phyloP scores from a whole-genome alignment of 2,888 invertebrate species.

The Drosophila yooni region DNA sequence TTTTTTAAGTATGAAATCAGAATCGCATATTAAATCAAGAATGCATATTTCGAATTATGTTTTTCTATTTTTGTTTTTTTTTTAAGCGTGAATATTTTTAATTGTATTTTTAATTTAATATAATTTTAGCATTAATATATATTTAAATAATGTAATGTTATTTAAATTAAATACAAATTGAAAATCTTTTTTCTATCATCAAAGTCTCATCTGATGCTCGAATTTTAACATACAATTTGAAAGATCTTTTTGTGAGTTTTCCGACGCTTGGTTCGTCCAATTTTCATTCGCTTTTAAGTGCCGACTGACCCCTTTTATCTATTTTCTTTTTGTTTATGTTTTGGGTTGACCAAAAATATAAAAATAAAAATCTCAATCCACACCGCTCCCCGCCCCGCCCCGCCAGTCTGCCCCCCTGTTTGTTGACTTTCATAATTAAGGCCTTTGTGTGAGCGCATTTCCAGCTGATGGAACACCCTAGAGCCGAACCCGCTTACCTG shows the following conservation, averaged over 20 bases:
- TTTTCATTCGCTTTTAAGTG: constrained; percentile 33
- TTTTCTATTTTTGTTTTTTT: no score
- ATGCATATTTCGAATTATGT: no score
- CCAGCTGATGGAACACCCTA: constrained; percentile 69
- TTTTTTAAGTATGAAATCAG: no score
- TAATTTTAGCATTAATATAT: no score
- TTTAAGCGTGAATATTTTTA: no score
- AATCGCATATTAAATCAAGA: no score
- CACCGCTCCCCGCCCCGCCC: background rate
- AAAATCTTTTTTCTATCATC: no score
- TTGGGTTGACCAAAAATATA: constrained; percentile 24
- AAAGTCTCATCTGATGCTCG: no score
- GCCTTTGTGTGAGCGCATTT: constrained; percentile 74
- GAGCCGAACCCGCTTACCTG: constrained; percentile 28
- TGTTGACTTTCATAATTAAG: constrained; percentile 83
- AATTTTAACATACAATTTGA: background rate
- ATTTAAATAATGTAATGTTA: no score
- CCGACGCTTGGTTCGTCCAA: constrained; percentile 14
- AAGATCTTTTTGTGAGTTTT: background rate
- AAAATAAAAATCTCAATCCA: background rate
- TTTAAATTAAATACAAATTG: no score
- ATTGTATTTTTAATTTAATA: no score
- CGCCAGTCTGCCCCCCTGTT: constrained; percentile 12
- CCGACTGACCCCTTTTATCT: constrained; percentile 14
- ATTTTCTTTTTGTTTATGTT: background rate